Conservation (phyloP, 35 echinoderm and acorn worm genomes). For the Acanthaster planci region DNA sequence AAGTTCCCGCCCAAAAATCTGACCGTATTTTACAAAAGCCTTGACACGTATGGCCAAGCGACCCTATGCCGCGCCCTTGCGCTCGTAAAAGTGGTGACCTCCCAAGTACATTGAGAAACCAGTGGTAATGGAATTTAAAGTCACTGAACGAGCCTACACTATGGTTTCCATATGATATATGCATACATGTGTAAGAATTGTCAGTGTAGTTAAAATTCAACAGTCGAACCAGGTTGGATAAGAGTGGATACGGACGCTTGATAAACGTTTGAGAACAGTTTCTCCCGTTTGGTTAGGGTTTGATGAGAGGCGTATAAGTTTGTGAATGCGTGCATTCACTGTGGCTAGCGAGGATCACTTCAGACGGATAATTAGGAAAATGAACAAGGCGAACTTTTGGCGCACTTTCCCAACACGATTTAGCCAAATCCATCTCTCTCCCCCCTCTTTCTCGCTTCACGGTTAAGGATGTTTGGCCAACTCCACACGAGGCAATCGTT, state of each 20-base stretch:
- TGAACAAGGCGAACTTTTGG: conserved; percentile 9
- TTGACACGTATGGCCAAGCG: background rate
- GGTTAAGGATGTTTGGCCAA: conserved; percentile 22
- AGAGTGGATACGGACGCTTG: too few relatives aligned
- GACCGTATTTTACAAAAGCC: background rate
- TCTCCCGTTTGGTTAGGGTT: too few relatives aligned
- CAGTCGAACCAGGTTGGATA: too few relatives aligned
- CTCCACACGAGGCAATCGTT: conserved; percentile 14
- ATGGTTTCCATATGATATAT: too few relatives aligned
- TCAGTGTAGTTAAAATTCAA: too few relatives aligned
- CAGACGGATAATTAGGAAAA: conserved; percentile 5
- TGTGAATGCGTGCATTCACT: too few relatives aligned
- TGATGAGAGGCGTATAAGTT: too few relatives aligned
- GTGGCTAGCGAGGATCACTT: too few relatives aligned
- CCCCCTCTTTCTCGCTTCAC: background rate
- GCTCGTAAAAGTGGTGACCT: conserved; percentile 20
- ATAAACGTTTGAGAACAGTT: too few relatives aligned
- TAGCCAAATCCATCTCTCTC: background rate
- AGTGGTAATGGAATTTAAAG: too few relatives aligned
- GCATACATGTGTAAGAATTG: too few relatives aligned
- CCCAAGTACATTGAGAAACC: background rate
- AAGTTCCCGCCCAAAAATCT: conserved; percentile 4
- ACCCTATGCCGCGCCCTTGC: conserved; percentile 4
- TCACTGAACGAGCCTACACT: too few relatives aligned
- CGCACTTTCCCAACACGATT: conserved; percentile 30